A percentile compares a stretch with the other conserved stretches of the same genome.
Evolutionary conservation across 2,113 vertebrate genomes (phyloP).

Genomic region (Triplophysa rosa): DNA sequence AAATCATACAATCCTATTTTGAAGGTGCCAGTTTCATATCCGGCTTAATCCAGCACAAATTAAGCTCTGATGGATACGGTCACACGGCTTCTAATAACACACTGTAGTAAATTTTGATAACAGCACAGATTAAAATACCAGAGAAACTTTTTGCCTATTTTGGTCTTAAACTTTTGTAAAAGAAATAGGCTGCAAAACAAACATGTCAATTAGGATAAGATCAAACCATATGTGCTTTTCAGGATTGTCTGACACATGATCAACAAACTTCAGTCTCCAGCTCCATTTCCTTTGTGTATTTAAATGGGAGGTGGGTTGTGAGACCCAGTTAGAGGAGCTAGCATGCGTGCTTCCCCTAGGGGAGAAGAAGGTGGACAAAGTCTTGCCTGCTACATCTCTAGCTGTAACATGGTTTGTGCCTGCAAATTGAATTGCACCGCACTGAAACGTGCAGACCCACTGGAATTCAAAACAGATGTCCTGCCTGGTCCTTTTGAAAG

Average conservation of each 20-base stretch:
- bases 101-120: too few relatives aligned
- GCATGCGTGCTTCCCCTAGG: constrained; percentile 11
- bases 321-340: constrained; percentile 23
- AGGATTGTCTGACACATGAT: constrained; percentile 30
- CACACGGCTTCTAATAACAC: too few relatives aligned
- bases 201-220: background rate
- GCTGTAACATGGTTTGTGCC: constrained; percentile 56
- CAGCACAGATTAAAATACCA: too few relatives aligned
- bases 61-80: background rate
- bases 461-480: constrained; percentile 70
- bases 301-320: constrained; percentile 18
- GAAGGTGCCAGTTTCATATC: background rate
- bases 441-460: constrained; percentile 59
- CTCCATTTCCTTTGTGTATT: constrained; percentile 32
- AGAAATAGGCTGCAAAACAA: background rate
- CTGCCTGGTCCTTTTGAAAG: constrained; percentile 50
- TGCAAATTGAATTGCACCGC: constrained; percentile 62
- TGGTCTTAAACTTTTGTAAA: background rate
- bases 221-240: constrained; percentile 14
- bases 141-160: background rate
- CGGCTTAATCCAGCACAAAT: background rate
- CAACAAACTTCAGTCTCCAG: constrained; percentile 8
- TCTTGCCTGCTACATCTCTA: constrained; percentile 59
- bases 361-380: constrained; percentile 24
- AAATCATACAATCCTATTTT: background rate